Base-by-base conservation (phyloP, 2,113 vertebrate genomes). In the Miniopterus natalensis region DNA sequence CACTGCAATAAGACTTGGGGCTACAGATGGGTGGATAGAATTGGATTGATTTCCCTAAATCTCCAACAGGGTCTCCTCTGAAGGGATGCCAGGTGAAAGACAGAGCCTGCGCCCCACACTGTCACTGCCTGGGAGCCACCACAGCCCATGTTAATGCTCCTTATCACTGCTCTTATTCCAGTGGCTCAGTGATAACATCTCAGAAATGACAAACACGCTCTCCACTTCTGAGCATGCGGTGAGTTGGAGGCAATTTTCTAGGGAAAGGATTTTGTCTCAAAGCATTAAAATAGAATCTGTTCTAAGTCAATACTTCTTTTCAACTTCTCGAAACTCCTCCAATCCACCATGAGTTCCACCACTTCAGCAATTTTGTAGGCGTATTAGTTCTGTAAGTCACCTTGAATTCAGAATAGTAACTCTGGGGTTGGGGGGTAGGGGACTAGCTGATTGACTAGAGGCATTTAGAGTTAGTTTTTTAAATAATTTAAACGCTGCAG, bases 241-340 rank as follows among this genome's bases (percentile, higher is more conserved):
- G 94, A 89, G 61, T 31, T n/a, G 36, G 88, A 92, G 80, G 88
- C 70, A 36, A 6, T 90, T 92, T 94, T 66, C 59, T 77, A 18
- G 71, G 88, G 84, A 59, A 83, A 70, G 51, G 51, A 66, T 40
- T 86, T 94, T 92, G 93, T 87, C 77, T 95, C 40, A 36, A 53
- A 92, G 96, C 66, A 1, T 92, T 88, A 87, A 77, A 87, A 81
- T 88, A 87, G 80, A 92, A 90, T 79, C 31, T 0, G 4, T 65
- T 95, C 31, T 74, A 83, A 83, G 86, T 57, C 78, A 70, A 68
- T 17, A 18, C 6, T 59, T 86, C 73, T 91, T 86, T 92, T 85
- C 61, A 79, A 92, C 88, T n/a, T 53, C 70, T 79, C 27, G 20
- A 7, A 47, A 75, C 73, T 47, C 51, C 63, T 40, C 47, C 1